phyloP scores from a whole-genome alignment of 2,113 vertebrate genomes.

The Himantopus leucocephalus region DNA sequence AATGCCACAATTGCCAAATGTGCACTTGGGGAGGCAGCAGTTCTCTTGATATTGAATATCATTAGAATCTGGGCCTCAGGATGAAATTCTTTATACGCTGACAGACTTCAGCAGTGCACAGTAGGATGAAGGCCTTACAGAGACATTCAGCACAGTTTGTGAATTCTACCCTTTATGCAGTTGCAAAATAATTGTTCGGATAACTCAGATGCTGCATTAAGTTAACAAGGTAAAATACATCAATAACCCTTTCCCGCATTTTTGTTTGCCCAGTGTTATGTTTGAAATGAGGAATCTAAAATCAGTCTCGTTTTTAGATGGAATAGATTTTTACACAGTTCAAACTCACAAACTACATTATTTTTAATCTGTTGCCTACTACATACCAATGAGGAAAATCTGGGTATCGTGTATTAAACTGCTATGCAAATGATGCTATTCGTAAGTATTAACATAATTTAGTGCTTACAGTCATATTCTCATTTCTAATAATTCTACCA shows the following conservation, averaged over 20 bases:
- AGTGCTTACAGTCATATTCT: slow-evolving; percentile 84
- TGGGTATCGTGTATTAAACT: slow-evolving; percentile 71
- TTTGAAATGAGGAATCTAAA: slow-evolving; percentile 26
- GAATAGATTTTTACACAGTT: slow-evolving; percentile 21
- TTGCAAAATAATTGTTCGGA: background rate
- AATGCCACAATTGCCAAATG: background rate
- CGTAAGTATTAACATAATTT: slow-evolving; percentile 87
- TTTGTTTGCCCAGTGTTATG: background rate
- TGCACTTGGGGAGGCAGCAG: background rate
- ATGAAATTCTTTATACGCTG: background rate
- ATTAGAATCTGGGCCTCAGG: background rate
- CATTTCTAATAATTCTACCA: slow-evolving; percentile 81
- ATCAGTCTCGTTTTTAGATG: background rate
- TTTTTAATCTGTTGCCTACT: slow-evolving; percentile 75
- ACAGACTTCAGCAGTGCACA: background rate
- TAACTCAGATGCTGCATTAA: background rate
- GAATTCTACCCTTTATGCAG: background rate
- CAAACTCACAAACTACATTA: slow-evolving; percentile 48
- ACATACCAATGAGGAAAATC: slow-evolving; percentile 71
- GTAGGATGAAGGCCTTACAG: background rate
- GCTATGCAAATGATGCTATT: slow-evolving; percentile 85
- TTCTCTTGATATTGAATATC: background rate
- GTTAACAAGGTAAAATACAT: slow-evolving; percentile 1
- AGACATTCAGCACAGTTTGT: background rate
- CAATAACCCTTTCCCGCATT: background rate